Evolutionary conservation across 2,113 vertebrate genomes (phyloP).

Genomic region (Cephalopterus ornatus): DNA sequence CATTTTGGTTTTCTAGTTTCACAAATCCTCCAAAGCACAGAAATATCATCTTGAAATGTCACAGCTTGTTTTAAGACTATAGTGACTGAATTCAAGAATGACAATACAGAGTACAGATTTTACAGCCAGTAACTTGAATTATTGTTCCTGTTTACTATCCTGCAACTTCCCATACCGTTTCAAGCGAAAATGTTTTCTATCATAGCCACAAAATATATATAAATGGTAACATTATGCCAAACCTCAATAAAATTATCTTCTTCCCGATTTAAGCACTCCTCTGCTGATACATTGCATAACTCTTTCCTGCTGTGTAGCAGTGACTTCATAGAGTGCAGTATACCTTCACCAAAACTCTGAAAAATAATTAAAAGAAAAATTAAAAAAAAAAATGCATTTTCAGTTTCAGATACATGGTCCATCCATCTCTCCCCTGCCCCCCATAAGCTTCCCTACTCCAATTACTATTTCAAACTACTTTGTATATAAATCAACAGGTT

Average conservation of each 20-base stretch:
- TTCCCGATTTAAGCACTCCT: conserved; percentile 71
- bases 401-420: neutral
- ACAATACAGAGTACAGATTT: neutral
- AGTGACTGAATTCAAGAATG: neutral
- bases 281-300: conserved; percentile 82
- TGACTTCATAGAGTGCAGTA: conserved; percentile 82
- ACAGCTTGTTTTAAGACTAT: neutral
- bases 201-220: neutral
- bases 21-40: neutral
- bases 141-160: neutral
- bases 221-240: conserved; percentile 20
- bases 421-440: neutral
- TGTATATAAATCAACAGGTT: neutral
- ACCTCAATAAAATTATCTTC: conserved; percentile 83
- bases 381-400: neutral
- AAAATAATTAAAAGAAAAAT: neutral
- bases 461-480: neutral
- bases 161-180: neutral
- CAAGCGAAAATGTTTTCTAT: neutral
- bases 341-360: conserved; percentile 84
- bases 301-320: conserved; percentile 88
- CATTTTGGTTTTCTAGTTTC: neutral
- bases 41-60: neutral
- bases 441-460: neutral
- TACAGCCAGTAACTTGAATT: neutral